phyloP scores from a whole-genome alignment of 1,140 invertebrate species.

The Fopius arisanus region DNA sequence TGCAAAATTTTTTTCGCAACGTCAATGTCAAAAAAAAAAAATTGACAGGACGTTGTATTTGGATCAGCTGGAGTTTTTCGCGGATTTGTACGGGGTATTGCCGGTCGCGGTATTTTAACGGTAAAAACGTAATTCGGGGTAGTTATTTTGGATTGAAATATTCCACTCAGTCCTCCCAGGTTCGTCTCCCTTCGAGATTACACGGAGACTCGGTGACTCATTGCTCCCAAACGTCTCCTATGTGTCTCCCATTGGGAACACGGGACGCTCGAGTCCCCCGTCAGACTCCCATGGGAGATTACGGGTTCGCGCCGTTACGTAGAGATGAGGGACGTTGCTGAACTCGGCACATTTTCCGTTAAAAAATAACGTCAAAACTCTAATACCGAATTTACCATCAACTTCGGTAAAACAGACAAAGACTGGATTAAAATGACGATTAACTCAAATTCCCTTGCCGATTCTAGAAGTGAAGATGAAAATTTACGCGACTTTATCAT shows the following conservation, averaged over 20 bases:
- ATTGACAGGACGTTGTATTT: too few species aligned
- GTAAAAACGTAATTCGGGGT: not conserved
- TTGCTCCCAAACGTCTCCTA: conserved; percentile 34
- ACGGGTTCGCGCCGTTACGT: conserved; percentile 34
- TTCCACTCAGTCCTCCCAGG: conserved; percentile 24
- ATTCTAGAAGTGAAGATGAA: too few species aligned
- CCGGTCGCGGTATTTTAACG: not conserved
- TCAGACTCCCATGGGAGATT: conserved; percentile 32
- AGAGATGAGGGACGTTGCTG: conserved; percentile 32
- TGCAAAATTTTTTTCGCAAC: too few species aligned
- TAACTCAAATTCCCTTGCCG: too few species aligned
- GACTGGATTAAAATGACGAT: too few species aligned
- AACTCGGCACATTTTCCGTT: conserved; percentile 23
- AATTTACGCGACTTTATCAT: too few species aligned
- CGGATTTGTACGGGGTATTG: too few species aligned
- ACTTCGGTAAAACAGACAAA: not conserved
- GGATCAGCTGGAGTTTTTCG: too few species aligned
- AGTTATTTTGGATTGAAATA: conserved; percentile 26
- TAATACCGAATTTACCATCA: not conserved
- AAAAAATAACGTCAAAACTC: conserved; percentile 17
- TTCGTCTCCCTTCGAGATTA: conserved; percentile 33
- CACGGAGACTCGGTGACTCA: conserved; percentile 34
- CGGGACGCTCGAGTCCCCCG: conserved; percentile 31
- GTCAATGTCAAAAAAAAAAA: too few species aligned
- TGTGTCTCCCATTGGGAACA: conserved; percentile 31